Percentiles rank a stretch among this genome's conserved stretches.
phyloP scores from a whole-genome alignment of 2,888 invertebrate species.

The Helobdella robusta region DNA sequence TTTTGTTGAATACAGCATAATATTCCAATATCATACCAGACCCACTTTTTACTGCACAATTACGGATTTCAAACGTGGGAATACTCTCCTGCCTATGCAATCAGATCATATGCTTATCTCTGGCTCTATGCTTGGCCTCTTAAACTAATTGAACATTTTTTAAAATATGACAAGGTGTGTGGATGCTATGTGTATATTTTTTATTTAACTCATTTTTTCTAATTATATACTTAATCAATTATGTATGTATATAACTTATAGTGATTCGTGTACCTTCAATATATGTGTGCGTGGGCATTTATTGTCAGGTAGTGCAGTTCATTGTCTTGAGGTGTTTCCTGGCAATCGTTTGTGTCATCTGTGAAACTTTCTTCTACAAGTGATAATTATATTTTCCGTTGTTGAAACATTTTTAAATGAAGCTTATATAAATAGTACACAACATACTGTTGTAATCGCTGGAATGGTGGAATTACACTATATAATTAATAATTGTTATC shows the following conservation, averaged over 20 bases:
- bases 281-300: no score
- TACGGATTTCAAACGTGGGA: conserved; percentile 96
- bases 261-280: no score
- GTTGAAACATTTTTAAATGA: conserved; percentile 5
- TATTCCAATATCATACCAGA: conserved; percentile 47
- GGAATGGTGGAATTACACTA: no score
- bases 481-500: no score
- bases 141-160: conserved; percentile 56
- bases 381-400: no score
- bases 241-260: no score
- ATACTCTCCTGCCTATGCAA: conserved; percentile 84
- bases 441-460: no score
- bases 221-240: no score
- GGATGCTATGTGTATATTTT: no score
- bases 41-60: conserved; percentile 71
- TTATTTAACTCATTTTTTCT: no score
- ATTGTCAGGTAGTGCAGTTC: conserved; percentile 77
- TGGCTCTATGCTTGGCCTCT: conserved; percentile 79
- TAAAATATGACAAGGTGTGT: conserved; percentile 59
- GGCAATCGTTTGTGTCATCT: conserved; percentile 67
- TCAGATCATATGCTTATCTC: conserved; percentile 87
- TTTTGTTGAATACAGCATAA: background rate
- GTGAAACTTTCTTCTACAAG: conserved; percentile 90
- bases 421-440: no score
- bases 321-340: conserved; percentile 74